Evolutionary conservation across 2,888 invertebrate genomes (phyloP).

Genomic region (Autographa pulchrina): DNA sequence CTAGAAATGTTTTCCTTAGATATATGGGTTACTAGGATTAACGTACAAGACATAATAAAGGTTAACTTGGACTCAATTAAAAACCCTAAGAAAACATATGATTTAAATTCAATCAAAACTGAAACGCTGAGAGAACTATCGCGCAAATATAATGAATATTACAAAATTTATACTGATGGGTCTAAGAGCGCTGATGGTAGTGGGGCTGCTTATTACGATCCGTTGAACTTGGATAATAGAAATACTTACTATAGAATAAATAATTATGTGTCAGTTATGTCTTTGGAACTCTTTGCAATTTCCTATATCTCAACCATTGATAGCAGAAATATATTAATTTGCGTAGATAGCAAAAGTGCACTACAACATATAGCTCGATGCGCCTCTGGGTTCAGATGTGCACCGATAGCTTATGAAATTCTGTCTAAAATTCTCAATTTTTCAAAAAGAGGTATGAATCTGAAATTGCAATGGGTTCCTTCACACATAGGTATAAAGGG

Average conservation of each 20-base stretch:
- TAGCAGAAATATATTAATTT: neutral
- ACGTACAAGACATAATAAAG: no score
- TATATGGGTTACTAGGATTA: neutral
- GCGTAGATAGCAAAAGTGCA: neutral
- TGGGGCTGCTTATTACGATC: neutral
- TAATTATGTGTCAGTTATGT: neutral
- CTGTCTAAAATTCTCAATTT: neutral
- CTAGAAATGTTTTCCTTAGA: neutral
- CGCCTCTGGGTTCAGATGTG: constrained; percentile 10
- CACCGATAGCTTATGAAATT: constrained; percentile 14
- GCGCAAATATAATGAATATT: neutral
- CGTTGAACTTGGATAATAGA: neutral
- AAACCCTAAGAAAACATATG: neutral
- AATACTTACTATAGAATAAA: neutral
- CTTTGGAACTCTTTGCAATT: neutral
- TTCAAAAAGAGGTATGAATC: neutral
- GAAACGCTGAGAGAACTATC: neutral
- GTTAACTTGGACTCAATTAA: neutral
- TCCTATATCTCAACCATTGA: neutral
- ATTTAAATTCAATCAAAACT: neutral
- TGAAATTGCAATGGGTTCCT: constrained; percentile 20
- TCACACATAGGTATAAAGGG: constrained; percentile 16
- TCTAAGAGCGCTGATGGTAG: neutral
- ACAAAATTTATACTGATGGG: neutral
- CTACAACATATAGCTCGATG: neutral